phyloP scores from a whole-genome alignment of 2,888 invertebrate genomes.

The Biston stratarius region DNA sequence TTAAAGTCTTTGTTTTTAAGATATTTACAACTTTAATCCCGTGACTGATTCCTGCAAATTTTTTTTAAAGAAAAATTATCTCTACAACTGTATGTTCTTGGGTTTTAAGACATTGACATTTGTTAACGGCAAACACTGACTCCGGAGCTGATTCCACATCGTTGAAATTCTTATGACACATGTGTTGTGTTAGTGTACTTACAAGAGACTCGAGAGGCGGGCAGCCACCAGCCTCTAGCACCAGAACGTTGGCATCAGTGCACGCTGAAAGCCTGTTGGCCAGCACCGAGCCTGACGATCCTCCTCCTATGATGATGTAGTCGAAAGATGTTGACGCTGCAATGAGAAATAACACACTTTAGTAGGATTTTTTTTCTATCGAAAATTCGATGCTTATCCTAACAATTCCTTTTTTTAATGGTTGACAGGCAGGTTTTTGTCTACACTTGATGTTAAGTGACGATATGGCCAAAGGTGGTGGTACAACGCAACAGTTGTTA shows the following conservation, averaged over 20 bases:
- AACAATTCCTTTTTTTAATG: too few relatives aligned
- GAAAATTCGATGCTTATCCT: too few relatives aligned
- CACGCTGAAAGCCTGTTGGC: conserved; percentile 41
- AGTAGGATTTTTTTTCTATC: too few relatives aligned
- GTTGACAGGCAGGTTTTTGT: too few relatives aligned
- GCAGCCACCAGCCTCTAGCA: conserved; percentile 39
- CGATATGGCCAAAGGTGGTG: too few relatives aligned
- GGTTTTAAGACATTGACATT: neutral
- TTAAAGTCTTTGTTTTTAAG: neutral
- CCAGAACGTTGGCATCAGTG: conserved; percentile 24
- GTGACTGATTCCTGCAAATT: too few relatives aligned
- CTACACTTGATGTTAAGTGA: too few relatives aligned
- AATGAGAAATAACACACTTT: neutral
- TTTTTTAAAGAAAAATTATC: too few relatives aligned
- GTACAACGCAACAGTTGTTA: too few relatives aligned
- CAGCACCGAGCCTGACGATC: conserved; percentile 43
- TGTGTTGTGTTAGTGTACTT: neutral
- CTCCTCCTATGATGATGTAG: conserved; percentile 45
- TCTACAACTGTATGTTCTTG: too few relatives aligned
- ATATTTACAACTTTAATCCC: neutral
- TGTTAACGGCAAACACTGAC: neutral
- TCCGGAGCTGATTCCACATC: neutral
- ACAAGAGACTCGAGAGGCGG: conserved; percentile 39
- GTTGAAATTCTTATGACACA: neutral
- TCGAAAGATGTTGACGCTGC: conserved; percentile 32